A percentile compares a stretch with the other conserved stretches of the same genome.
phyloP scores from a whole-genome alignment of 2,797 vertebrate species.

The Remorina albescens region DNA sequence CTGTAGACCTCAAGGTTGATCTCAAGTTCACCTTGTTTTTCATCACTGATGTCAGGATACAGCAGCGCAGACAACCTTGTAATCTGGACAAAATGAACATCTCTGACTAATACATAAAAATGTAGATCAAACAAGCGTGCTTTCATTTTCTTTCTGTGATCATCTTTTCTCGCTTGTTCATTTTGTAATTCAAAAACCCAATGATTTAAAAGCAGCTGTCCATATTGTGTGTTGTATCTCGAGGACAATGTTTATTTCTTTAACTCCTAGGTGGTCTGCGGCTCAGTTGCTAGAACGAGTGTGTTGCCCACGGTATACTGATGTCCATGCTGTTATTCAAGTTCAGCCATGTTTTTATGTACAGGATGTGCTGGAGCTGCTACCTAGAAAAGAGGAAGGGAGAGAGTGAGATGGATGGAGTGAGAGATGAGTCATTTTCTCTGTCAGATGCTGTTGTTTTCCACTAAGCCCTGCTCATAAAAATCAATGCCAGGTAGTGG shows the following conservation, averaged over 20 bases:
- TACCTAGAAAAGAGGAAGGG: slow-evolving; percentile 67
- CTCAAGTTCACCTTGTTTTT: too few species aligned
- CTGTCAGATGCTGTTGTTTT: slow-evolving; percentile 82
- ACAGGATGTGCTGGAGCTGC: slow-evolving; percentile 72
- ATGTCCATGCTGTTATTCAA: slow-evolving; percentile 48
- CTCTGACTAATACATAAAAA: slow-evolving; percentile 11
- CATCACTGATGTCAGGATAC: slow-evolving; percentile 2
- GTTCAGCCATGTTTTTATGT: slow-evolving; percentile 69
- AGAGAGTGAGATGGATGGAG: slow-evolving; percentile 62
- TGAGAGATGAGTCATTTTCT: slow-evolving; percentile 82
- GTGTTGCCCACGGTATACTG: slow-evolving; percentile 28
- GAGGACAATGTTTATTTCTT: slow-evolving; percentile 16
- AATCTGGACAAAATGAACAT: not conserved
- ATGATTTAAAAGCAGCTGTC: not conserved
- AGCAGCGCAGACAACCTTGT: not conserved
- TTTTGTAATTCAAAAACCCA: not conserved
- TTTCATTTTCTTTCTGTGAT: not conserved
- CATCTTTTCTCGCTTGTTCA: not conserved
- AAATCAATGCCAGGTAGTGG: slow-evolving; percentile 82
- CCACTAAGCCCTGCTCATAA: slow-evolving; percentile 78
- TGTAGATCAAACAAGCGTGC: not conserved
- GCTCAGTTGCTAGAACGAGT: slow-evolving; percentile 53
- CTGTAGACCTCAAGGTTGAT: too few species aligned
- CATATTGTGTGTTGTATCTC: not conserved
- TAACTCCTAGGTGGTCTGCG: not conserved